Evolutionary conservation across 2,113 vertebrate species (phyloP), one percentile per base, ranked within the genome.

Genomic region (Tupaia chinensis): DNA sequence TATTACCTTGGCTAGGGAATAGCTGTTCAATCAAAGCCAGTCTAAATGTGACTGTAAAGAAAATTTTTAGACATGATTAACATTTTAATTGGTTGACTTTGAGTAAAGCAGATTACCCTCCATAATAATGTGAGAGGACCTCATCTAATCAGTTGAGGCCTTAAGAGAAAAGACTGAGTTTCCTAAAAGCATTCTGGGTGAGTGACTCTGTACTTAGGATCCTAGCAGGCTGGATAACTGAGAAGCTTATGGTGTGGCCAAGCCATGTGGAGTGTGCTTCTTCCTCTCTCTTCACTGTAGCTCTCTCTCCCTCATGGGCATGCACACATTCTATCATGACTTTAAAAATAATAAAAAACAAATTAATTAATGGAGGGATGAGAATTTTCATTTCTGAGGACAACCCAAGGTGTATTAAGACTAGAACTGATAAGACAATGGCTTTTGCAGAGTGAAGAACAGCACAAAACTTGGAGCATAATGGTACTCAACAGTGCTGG

Each of bases 361-460:
- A 44, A 44, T 44, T 44, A 44, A 44, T 70, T 27, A 85, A 69
- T 23, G 3, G 0, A 8, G 13, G 11, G 16, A 68, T 32, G n/a
- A 82, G 68, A 83, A 85, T 56, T 84, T 2, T 91, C 5, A 54
- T 70, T 76, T 93, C 19, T 27, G 13, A 3, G 17, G 5, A 44
- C 54, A 54, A 25, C 1, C 2, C 58, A 89, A 78, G 5, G 3
- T 80, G 1, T 23, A 56, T 9, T 12, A 25, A 85, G 16, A 9
- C 1, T 14, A 53, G 3, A 1, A 4, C 0, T 19, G 3, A 87
- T 17, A 54, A 27, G 16, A 54, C 27, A 72, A 27, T 5, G 0
- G 4, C 32, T 63, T 56, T 5, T 70, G 58, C 14, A 9, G 11
- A 58, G 2, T 14, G 34, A 11, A 13, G 58, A 87, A 60, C 0